Evolutionary conservation across 2,797 vertebrate genomes (phyloP).

Genomic region (Lacerta bilineata): DNA sequence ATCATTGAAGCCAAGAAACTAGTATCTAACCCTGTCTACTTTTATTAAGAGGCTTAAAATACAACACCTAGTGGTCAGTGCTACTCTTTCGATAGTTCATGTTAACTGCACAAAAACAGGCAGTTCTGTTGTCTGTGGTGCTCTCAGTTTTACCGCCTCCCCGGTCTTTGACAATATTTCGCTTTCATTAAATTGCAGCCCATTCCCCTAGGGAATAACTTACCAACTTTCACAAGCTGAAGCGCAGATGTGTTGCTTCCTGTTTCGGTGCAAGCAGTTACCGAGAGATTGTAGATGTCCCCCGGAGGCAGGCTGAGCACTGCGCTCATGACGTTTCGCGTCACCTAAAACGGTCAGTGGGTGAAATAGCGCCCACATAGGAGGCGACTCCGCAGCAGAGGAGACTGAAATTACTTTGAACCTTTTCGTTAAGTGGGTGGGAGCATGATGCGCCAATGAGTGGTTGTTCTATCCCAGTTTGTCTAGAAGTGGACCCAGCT

Average conservation of each 20-base stretch:
- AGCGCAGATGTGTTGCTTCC: conserved; percentile 90
- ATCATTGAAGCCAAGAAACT: background rate
- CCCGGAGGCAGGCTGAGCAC: conserved; percentile 90
- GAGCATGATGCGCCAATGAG: too few species aligned
- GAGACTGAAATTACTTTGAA: background rate
- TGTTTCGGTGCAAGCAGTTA: conserved; percentile 93
- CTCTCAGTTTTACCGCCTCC: background rate
- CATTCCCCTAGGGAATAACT: conserved; percentile 56
- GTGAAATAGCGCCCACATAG: background rate
- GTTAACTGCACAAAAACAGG: background rate
- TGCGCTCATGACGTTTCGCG: conserved; percentile 90
- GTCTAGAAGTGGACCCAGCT: background rate
- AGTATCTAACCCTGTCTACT: background rate
- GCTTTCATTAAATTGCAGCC: background rate
- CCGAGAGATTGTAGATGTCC: conserved; percentile 96
- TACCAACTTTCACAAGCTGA: conserved; percentile 91
- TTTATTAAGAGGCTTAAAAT: rapidly evolving
- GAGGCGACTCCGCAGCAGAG: rapidly evolving
- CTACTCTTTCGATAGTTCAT: rapidly evolving
- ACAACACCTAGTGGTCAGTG: background rate
- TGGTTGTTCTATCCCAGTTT: background rate
- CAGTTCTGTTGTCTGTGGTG: too few species aligned
- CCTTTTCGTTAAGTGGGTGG: background rate
- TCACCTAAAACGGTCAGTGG: conserved; percentile 83
- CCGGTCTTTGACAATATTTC: background rate